Percentiles rank a stretch among this genome's conserved stretches.
Evolutionary conservation across 1,140 invertebrate species (phyloP).

Genomic region (roundworm (Caenorhabditis elegans)): WBcel235 BX284603.4:13224501-13225000

Average conservation of each 20-base stretch:
- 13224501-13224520: slow-evolving; percentile 60
- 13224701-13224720: too few species aligned
- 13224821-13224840: background rate
- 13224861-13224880: slow-evolving; percentile 64
- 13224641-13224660: slow-evolving; percentile 21
- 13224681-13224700: slow-evolving; percentile 42
- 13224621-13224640: slow-evolving; percentile 8
- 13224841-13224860: background rate
- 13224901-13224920: slow-evolving; percentile 82
- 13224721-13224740: slow-evolving; percentile 12
- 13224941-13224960: slow-evolving; percentile 79
- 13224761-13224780: slow-evolving; percentile 45
- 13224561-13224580: slow-evolving; percentile 48
- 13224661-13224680: slow-evolving; percentile 52
- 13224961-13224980: slow-evolving; percentile 95
- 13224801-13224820: slow-evolving; percentile 90
- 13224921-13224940: slow-evolving; percentile 97
- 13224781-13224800: slow-evolving; percentile 76
- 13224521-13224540: slow-evolving; percentile 58
- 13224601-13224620: slow-evolving; percentile 30
- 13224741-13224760: slow-evolving; percentile 53
- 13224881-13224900: slow-evolving; percentile 80
- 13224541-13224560: slow-evolving; percentile 41
- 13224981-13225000: slow-evolving; percentile 92
- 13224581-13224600: slow-evolving; percentile 57